Evolutionary conservation across 1,140 invertebrate species (phyloP).

Genomic region (Onthophagus taurus): DNA sequence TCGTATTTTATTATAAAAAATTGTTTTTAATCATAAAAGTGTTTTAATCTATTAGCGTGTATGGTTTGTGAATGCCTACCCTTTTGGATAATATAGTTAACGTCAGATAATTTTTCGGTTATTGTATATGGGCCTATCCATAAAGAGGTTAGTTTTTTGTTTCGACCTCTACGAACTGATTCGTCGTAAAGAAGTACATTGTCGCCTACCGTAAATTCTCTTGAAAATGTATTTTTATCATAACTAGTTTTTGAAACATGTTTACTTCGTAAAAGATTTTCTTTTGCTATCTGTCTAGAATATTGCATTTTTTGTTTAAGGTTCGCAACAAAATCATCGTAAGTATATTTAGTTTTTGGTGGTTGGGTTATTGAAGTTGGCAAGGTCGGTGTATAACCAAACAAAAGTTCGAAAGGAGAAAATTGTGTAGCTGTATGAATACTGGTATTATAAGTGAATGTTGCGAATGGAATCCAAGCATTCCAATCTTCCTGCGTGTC

Average conservation of each 20-base stretch:
- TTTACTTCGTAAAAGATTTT: slow-evolving; percentile 26
- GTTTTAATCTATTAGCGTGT: too few species aligned
- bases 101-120: too few species aligned
- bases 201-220: too few species aligned
- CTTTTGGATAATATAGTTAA: too few species aligned
- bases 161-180: too few species aligned
- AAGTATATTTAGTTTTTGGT: slow-evolving; percentile 24
- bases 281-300: slow-evolving; percentile 26
- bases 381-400: slow-evolving; percentile 29
- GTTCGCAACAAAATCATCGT: slow-evolving; percentile 28
- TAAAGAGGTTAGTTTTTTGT: too few species aligned
- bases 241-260: slow-evolving; percentile 27
- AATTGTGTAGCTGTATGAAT: slow-evolving; percentile 33
- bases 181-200: too few species aligned
- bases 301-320: slow-evolving; percentile 30
- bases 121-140: too few species aligned
- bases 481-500: too few species aligned
- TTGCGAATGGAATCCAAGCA: slow-evolving; percentile 30
- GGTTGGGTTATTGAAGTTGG: slow-evolving; percentile 18
- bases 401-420: slow-evolving; percentile 38
- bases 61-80: too few species aligned
- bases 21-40: too few species aligned
- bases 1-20: too few species aligned
- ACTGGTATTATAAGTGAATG: slow-evolving; percentile 35
- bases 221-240: slow-evolving; percentile 29